Percentiles rank a stretch among this genome's conserved stretches.
These are phyloP conservation scores for Eupithecia vulgata DNA, from an alignment of 2,888 invertebrate genomes.

Conservation along the genomic window DNA sequence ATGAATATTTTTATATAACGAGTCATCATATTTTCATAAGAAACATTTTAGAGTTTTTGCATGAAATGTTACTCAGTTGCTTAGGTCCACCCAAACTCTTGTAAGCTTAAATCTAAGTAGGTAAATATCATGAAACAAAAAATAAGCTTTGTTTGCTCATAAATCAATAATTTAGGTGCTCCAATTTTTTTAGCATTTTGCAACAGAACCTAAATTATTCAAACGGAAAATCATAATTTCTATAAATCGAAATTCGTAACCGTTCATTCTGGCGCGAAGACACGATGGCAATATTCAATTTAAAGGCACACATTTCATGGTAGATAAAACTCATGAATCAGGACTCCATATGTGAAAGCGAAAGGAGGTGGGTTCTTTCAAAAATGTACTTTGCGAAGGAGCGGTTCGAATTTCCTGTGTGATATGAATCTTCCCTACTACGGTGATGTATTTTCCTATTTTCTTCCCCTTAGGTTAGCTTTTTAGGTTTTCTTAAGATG, in stretches of 20 bases:
- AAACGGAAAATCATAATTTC: conserved; percentile 35
- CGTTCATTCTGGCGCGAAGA: conserved; percentile 65
- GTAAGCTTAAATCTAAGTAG: background rate
- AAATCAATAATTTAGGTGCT: background rate
- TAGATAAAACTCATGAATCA: conserved; percentile 83
- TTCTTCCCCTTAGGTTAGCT: conserved; percentile 66
- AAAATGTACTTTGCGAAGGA: conserved; percentile 71
- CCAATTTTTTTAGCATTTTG: background rate
- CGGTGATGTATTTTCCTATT: conserved; percentile 83
- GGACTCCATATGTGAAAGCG: conserved; percentile 76
- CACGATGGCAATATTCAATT: conserved; percentile 76
- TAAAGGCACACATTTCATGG: conserved; percentile 77
- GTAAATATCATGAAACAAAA: background rate
- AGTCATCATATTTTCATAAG: too few species aligned
- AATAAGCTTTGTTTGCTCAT: background rate
- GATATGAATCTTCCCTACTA: conserved; percentile 84
- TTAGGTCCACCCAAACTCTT: too few species aligned
- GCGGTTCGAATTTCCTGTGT: conserved; percentile 81
- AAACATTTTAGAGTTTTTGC: too few species aligned
- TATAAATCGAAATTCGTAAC: conserved; percentile 58
- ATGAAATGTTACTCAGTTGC: too few species aligned
- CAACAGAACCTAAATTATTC: conserved; percentile 12
- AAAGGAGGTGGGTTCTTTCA: conserved; percentile 73
- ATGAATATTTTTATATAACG: too few species aligned
- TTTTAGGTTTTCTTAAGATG: conserved; percentile 41